phyloP scores from a whole-genome alignment of 2,113 vertebrate species.

The Motacilla alba region DNA sequence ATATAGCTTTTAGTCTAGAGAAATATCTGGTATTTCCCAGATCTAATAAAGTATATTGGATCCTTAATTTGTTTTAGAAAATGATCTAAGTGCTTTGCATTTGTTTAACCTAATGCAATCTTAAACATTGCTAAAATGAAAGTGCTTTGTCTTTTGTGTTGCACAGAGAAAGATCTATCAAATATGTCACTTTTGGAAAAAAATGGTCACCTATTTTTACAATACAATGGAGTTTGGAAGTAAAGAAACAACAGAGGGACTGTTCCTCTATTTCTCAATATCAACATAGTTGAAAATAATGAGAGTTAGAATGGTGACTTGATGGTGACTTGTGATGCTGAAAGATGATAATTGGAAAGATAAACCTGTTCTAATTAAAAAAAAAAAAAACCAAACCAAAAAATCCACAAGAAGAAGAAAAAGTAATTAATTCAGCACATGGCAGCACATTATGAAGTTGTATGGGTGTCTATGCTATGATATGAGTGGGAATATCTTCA shows the following conservation, averaged over 20 bases:
- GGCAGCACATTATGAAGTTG: not conserved
- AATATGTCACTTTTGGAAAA: not conserved
- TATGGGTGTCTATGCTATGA: not conserved
- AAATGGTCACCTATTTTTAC: not conserved
- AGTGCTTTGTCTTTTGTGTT: not conserved
- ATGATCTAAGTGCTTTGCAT: constrained; percentile 2
- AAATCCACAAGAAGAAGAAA: not conserved
- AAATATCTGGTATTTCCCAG: constrained; percentile 18
- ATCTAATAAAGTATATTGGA: constrained; percentile 21
- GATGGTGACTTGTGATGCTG: not conserved
- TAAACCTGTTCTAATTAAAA: not conserved
- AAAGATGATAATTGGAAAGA: not conserved
- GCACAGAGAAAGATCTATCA: not conserved
- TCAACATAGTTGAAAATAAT: not conserved
- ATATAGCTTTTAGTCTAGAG: not conserved
- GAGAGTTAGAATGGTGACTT: not conserved
- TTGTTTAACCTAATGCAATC: constrained; percentile 11
- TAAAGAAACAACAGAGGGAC: not conserved
- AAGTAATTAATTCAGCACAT: not conserved
- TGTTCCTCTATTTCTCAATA: not conserved
- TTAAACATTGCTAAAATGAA: not conserved
- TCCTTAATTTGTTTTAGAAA: constrained; percentile 31
- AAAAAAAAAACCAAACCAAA: not conserved
- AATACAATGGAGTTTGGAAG: not conserved
- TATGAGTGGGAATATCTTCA: not conserved